Percentiles rank a stretch among this genome's conserved stretches.
These are phyloP conservation scores for Cephonodes hylas DNA, from an alignment of 2,888 invertebrate genomes.

Conservation along the genomic window DNA sequence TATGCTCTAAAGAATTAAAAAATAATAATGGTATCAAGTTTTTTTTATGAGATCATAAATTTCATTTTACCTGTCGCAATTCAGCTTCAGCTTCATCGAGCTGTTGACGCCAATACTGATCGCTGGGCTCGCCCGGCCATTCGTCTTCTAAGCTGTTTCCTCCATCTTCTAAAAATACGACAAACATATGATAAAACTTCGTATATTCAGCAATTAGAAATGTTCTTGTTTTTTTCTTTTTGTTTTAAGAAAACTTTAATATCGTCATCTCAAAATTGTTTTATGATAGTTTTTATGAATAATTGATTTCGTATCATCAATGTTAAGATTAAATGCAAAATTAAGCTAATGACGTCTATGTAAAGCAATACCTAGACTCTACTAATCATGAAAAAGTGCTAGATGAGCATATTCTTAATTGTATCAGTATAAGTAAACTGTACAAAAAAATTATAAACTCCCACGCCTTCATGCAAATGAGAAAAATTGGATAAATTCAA, in stretches of 20 bases:
- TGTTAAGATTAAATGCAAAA: background rate
- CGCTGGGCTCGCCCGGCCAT: constrained; percentile 80
- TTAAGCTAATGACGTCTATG: background rate
- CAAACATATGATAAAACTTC: background rate
- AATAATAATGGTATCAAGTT: background rate
- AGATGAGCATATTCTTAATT: background rate
- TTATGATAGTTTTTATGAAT: background rate
- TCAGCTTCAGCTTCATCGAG: constrained; percentile 76
- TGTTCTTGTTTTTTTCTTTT: too few relatives aligned
- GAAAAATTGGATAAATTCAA: background rate
- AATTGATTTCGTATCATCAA: background rate
- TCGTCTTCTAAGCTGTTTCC: constrained; percentile 68
- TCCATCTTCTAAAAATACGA: constrained; percentile 59
- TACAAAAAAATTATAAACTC: background rate
- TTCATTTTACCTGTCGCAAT: constrained; percentile 68
- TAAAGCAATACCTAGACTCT: background rate
- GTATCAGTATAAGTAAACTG: background rate
- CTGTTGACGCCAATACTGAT: constrained; percentile 76
- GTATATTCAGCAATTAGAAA: too few relatives aligned
- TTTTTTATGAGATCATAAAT: background rate
- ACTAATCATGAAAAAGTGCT: background rate
- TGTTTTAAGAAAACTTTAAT: too few relatives aligned
- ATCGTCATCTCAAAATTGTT: background rate
- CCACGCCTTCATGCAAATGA: background rate
- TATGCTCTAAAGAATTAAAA: too few relatives aligned